phyloP scores from a whole-genome alignment of 1,140 invertebrate species.

The Pogonomyrmex barbatus region DNA sequence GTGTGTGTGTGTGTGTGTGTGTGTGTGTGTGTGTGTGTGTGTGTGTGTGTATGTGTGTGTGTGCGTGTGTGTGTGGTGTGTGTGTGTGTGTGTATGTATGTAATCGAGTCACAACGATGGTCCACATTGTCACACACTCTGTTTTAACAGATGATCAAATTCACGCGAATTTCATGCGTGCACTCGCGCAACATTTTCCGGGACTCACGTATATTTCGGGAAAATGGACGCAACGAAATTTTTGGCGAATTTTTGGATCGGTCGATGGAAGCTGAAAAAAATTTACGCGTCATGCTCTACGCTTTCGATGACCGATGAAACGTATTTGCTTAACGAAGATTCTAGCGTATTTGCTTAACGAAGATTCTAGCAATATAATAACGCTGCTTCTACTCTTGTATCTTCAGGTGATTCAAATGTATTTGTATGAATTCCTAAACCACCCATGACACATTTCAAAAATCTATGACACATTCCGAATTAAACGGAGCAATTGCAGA shows the following conservation, averaged over 20 bases:
- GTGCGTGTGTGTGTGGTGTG: no score
- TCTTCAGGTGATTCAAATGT: not conserved
- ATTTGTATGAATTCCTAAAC: not conserved
- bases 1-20: no score
- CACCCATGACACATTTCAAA: not conserved
- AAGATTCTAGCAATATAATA: not conserved
- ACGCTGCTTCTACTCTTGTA: not conserved
- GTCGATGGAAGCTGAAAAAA: conserved; percentile 2
- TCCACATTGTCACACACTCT: conserved; percentile 27
- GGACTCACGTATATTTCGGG: conserved; percentile 36
- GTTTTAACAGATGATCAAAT: conserved; percentile 46
- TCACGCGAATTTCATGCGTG: conserved; percentile 27
- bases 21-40: not conserved
- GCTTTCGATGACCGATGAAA: conserved; percentile 39
- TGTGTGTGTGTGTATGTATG: not conserved
- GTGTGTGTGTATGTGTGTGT: no score
- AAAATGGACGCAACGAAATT: conserved; percentile 45
- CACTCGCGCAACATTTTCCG: conserved; percentile 7
- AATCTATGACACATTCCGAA: conserved; percentile 1
- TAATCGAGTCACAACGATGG: conserved; percentile 43
- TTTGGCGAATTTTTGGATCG: not conserved
- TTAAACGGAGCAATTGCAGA: not conserved
- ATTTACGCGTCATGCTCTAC: conserved; percentile 21
- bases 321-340: conserved; percentile 40
- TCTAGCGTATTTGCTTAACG: conserved; percentile 12